Evolutionary conservation across 2,888 invertebrate genomes (phyloP).

Genomic region (Limenitis arthemis): DNA sequence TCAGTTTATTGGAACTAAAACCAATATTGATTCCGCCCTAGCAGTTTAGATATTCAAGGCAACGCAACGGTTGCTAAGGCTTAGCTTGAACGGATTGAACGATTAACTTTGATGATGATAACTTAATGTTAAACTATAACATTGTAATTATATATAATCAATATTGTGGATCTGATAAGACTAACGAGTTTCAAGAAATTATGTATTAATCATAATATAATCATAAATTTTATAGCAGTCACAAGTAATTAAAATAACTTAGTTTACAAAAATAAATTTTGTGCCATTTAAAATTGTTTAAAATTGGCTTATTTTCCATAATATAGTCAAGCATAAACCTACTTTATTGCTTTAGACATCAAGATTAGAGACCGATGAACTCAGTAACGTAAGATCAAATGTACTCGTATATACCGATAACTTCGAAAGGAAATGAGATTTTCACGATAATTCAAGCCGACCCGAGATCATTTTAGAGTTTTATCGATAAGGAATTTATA

Average conservation of each 20-base stretch:
- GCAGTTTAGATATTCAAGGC: constrained; percentile 3
- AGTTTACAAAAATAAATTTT: too few species aligned
- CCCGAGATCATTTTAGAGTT: background rate
- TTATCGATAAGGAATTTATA: too few species aligned
- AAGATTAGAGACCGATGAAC: constrained; percentile 13
- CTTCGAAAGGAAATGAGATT: constrained; percentile 1
- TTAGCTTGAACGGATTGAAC: background rate
- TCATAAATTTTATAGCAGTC: too few species aligned
- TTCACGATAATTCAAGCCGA: constrained; percentile 2
- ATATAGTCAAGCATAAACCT: background rate
- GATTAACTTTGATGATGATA: too few species aligned
- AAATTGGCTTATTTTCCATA: too few species aligned
- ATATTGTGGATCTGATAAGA: too few species aligned
- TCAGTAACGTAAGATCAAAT: constrained; percentile 7
- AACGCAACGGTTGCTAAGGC: constrained; percentile 1
- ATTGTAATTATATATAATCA: too few species aligned
- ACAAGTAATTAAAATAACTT: too few species aligned
- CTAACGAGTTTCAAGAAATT: too few species aligned
- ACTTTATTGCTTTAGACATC: constrained; percentile 10
- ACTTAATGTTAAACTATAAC: too few species aligned
- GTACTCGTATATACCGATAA: constrained; percentile 1
- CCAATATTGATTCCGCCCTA: constrained; percentile 7
- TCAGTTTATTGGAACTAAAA: constrained; percentile 8
- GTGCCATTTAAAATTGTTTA: too few species aligned
- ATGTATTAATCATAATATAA: too few species aligned